Evolutionary conservation across 2,888 invertebrate genomes (phyloP).

Genomic region (Hirudinaria manillensis): DNA sequence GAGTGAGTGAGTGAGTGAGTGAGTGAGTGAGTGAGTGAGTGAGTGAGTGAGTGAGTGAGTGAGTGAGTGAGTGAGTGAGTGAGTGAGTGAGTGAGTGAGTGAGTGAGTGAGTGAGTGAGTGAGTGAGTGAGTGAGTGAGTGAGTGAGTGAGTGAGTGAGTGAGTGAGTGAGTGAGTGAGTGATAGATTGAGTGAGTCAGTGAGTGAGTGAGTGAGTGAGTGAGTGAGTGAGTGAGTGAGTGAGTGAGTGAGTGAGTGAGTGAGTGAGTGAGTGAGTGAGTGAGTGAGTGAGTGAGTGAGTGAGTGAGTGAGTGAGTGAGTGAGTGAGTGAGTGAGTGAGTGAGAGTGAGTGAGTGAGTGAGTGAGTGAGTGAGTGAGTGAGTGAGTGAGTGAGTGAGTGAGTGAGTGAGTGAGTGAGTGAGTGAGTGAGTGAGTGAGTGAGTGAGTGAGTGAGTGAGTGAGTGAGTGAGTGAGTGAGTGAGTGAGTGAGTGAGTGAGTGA

Average conservation of each 20-base stretch:
- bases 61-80: constrained; percentile 14
- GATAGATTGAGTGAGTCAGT: not conserved
- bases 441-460: constrained; percentile 30
- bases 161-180: not conserved
- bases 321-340: constrained; percentile 11
- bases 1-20: constrained; percentile 7
- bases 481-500: constrained; percentile 27
- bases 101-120: not conserved
- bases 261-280: constrained; percentile 32
- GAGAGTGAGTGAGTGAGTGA: not conserved
- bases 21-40: constrained; percentile 33
- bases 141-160: not conserved
- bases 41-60: constrained; percentile 33
- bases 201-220: not conserved
- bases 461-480: constrained; percentile 32
- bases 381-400: not conserved
- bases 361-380: not conserved
- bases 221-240: not conserved
- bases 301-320: constrained; percentile 23
- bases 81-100: constrained; percentile 11
- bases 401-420: not conserved
- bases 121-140: not conserved
- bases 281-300: constrained; percentile 33
- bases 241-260: too few species aligned
- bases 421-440: constrained; percentile 25